Evolutionary conservation across 2,113 vertebrate genomes (phyloP).

Genomic region (Sapayoa aenigma): DNA sequence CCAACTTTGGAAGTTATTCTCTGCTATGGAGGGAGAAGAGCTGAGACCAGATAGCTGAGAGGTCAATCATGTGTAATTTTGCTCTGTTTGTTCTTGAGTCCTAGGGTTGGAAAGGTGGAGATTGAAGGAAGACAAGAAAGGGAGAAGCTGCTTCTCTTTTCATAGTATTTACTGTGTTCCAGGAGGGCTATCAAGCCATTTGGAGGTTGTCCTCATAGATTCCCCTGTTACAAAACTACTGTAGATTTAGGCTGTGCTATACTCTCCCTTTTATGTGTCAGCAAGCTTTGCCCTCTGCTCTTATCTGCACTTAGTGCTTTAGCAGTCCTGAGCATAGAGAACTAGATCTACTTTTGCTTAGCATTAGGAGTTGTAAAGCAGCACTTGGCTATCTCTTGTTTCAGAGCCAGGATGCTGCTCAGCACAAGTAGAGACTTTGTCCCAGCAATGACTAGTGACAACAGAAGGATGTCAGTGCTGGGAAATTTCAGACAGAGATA

Average conservation of each 20-base stretch:
- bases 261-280: neutral
- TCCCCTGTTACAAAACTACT: neutral
- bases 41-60: neutral
- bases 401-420: neutral
- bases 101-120: neutral
- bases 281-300: neutral
- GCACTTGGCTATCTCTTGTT: neutral
- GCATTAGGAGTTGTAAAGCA: neutral
- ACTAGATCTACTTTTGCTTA: neutral
- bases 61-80: neutral
- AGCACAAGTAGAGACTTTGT: neutral
- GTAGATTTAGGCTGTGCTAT: neutral
- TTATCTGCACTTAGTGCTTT: neutral
- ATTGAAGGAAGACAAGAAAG: neutral
- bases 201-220: neutral
- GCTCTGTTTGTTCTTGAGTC: neutral
- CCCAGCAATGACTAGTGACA: neutral
- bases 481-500: neutral
- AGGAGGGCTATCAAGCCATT: neutral
- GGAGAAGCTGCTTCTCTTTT: neutral
- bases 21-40: neutral
- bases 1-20: neutral
- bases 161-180: neutral
- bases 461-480: neutral
- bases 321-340: neutral